Evolutionary conservation across 1,140 invertebrate species (phyloP).

Genomic region (Dysdera silvatica): DNA sequence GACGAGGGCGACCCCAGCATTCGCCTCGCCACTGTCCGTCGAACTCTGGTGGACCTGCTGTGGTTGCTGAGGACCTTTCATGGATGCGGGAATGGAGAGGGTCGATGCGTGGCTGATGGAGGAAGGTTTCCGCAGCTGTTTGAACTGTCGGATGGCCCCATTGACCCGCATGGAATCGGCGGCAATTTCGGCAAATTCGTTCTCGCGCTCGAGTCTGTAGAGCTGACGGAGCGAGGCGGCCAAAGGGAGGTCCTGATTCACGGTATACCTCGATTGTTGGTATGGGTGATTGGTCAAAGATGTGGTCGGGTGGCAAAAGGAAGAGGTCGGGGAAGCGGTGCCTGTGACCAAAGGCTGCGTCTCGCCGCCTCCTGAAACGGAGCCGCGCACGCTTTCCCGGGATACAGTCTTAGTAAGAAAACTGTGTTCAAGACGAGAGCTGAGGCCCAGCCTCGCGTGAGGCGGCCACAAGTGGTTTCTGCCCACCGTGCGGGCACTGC

Average conservation of each 20-base stretch:
- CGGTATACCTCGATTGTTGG: neutral
- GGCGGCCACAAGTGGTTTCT: conserved; percentile 35
- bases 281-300: too few relatives aligned
- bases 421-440: conserved; percentile 34
- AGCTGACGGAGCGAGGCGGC: conserved; percentile 30
- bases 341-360: conserved; percentile 14
- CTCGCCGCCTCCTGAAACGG: conserved; percentile 6
- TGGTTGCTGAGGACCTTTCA: too few relatives aligned
- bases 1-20: conserved; percentile 63
- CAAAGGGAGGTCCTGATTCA: conserved; percentile 20
- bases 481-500: conserved; percentile 1
- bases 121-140: conserved; percentile 30
- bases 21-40: conserved; percentile 57
- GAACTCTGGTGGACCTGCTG: conserved; percentile 36
- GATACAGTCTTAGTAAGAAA: conserved; percentile 35
- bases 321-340: neutral
- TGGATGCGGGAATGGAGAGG: conserved; percentile 2
- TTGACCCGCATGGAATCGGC: conserved; percentile 94
- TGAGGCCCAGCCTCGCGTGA: conserved; percentile 33
- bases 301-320: conserved; percentile 15
- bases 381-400: conserved; percentile 34
- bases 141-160: conserved; percentile 81
- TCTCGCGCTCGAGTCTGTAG: conserved; percentile 38
- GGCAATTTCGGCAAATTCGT: conserved; percentile 89
- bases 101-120: conserved; percentile 10